Conservation (phyloP, 2,888 invertebrate genomes). For the Caenorhabditis doughertyi region DNA sequence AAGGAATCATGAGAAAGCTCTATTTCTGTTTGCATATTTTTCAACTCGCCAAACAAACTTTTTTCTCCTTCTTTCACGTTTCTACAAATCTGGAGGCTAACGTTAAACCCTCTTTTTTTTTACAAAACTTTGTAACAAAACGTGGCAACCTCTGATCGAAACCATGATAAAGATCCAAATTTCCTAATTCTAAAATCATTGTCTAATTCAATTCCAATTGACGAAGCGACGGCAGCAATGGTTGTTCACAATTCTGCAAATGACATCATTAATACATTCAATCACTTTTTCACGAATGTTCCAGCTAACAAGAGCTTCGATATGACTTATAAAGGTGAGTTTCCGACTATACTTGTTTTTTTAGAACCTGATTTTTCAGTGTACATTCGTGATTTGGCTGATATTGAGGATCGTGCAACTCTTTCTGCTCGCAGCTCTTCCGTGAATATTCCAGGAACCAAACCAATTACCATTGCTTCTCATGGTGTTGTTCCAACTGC, state of each 20-base stretch:
- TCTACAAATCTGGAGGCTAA: too few relatives aligned
- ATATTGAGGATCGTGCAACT: neutral
- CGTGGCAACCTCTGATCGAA: too few relatives aligned
- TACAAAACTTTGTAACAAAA: too few relatives aligned
- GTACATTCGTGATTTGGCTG: constrained; percentile 27
- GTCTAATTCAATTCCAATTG: too few relatives aligned
- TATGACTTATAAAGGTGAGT: constrained; percentile 15
- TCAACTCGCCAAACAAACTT: too few relatives aligned
- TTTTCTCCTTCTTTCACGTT: too few relatives aligned
- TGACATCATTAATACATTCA: constrained; percentile 19
- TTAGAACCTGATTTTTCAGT: neutral
- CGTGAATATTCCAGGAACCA: neutral
- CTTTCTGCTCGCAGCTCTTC: neutral
- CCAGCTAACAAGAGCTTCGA: constrained; percentile 26
- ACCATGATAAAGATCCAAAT: too few relatives aligned
- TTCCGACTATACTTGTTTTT: neutral
- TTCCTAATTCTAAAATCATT: too few relatives aligned
- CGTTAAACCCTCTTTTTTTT: too few relatives aligned
- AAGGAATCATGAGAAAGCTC: too few relatives aligned
- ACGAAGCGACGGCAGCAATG: too few relatives aligned
- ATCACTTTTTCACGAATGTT: constrained; percentile 12
- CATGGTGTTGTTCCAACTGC: constrained; percentile 15
- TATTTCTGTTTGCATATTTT: too few relatives aligned
- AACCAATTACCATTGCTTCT: constrained; percentile 8
- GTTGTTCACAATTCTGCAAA: constrained; percentile 7